Conservation (phyloP, 2,797 vertebrate species). For the Argentina silus region DNA sequence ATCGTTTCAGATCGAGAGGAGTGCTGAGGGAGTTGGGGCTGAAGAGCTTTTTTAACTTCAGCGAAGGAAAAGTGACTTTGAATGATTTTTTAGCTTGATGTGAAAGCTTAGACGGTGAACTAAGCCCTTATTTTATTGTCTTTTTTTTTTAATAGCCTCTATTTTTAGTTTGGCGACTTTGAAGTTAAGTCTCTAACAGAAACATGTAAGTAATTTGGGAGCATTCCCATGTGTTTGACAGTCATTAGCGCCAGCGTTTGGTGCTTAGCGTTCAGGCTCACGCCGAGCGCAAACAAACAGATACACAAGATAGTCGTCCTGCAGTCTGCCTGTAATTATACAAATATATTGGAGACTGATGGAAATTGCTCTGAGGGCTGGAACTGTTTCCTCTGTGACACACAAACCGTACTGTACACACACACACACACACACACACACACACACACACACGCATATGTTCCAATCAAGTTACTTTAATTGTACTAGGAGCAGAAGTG, state of each 20-base stretch:
- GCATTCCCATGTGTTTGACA: not conserved
- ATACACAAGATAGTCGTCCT: constrained; percentile 32
- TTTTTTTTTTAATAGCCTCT: no score
- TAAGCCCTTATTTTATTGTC: no score
- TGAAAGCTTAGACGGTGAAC: no score
- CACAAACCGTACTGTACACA: not conserved
- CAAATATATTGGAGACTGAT: constrained; percentile 9
- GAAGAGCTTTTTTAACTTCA: no score
- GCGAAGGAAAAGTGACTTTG: no score
- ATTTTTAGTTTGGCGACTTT: no score
- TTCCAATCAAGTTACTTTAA: not conserved
- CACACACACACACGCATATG: not conserved
- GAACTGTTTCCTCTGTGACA: not conserved
- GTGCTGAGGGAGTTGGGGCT: no score
- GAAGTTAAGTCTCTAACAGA: not conserved
- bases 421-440: constrained; percentile 2
- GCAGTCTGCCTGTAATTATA: constrained; percentile 41
- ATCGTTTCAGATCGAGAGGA: no score
- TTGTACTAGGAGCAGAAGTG: no score
- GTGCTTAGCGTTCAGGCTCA: not conserved
- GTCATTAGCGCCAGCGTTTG: not conserved
- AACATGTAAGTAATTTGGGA: not conserved
- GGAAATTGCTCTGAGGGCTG: not conserved
- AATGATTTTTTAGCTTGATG: no score
- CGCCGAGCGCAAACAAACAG: constrained; percentile 26